Conservation (phyloP, 1,140 invertebrate genomes). For the Drosophila asahinai region DNA sequence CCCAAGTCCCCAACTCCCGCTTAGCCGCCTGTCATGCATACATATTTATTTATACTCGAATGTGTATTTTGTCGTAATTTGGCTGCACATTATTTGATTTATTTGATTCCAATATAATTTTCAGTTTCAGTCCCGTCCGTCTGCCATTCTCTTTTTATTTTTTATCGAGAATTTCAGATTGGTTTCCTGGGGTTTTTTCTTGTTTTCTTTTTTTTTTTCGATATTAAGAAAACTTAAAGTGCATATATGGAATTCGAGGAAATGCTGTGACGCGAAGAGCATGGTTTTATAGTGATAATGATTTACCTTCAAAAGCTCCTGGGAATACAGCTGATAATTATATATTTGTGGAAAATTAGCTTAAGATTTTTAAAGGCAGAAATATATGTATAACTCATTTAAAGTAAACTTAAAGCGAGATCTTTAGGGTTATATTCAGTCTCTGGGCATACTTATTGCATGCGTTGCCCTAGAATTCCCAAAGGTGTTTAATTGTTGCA, state of each 20-base stretch:
- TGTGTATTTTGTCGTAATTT: constrained; percentile 79
- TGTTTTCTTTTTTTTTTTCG: constrained; percentile 21
- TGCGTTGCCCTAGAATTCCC: background rate
- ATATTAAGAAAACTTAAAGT: constrained; percentile 52
- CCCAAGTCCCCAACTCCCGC: constrained; percentile 17
- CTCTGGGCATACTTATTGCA: background rate
- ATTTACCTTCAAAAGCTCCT: background rate
- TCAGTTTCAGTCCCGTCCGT: constrained; percentile 27
- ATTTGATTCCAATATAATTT: constrained; percentile 79
- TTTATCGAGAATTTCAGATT: constrained; percentile 65
- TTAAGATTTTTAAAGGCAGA: background rate
- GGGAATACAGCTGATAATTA: background rate
- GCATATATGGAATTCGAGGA: constrained; percentile 53
- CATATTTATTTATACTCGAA: constrained; percentile 65
- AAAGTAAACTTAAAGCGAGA: background rate
- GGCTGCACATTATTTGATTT: constrained; percentile 79
- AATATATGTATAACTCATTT: background rate
- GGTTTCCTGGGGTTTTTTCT: constrained; percentile 26
- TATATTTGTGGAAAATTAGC: background rate
- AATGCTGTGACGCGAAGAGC: constrained; percentile 5
- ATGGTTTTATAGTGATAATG: background rate
- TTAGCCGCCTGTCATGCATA: constrained; percentile 64
- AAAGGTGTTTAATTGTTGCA: background rate
- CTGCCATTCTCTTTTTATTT: constrained; percentile 42
- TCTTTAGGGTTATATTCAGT: background rate